phyloP scores from a whole-genome alignment of 2,888 invertebrate genomes.

The Pogonocherus hispidulus region DNA sequence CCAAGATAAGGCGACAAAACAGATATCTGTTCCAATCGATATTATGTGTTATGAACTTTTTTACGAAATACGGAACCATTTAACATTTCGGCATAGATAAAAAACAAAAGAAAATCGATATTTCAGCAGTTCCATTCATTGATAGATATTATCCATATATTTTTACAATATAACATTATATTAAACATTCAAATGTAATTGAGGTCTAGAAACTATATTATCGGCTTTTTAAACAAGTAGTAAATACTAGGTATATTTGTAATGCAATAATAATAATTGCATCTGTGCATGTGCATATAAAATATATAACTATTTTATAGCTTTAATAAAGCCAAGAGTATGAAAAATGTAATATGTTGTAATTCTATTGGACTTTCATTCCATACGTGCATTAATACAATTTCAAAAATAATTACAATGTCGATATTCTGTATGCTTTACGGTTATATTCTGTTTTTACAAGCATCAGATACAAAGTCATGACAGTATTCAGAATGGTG shows the following conservation, averaged over 20 bases:
- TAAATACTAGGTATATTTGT: not conserved
- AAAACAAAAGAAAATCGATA: too few relatives aligned
- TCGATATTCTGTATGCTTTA: not conserved
- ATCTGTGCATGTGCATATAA: not conserved
- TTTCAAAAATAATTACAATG: not conserved
- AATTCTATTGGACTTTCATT: not conserved
- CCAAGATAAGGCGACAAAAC: too few relatives aligned
- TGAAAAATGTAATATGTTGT: not conserved
- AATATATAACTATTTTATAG: not conserved
- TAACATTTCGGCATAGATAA: too few relatives aligned
- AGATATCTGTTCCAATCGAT: too few relatives aligned
- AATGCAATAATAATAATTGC: not conserved
- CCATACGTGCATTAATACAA: not conserved
- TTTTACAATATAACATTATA: too few relatives aligned
- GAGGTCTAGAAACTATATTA: not conserved
- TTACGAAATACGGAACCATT: too few relatives aligned
- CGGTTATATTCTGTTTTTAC: too few relatives aligned
- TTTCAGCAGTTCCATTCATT: too few relatives aligned
- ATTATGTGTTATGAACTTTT: too few relatives aligned
- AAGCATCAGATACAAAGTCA: too few relatives aligned
- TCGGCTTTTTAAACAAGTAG: not conserved
- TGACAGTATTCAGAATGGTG: too few relatives aligned
- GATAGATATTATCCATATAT: too few relatives aligned
- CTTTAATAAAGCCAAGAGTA: not conserved
- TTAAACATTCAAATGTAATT: not conserved